Evolutionary conservation across 2,797 vertebrate species (phyloP), one percentile per base, ranked within the genome.

Genomic region (Megaceryle alcyon): DNA sequence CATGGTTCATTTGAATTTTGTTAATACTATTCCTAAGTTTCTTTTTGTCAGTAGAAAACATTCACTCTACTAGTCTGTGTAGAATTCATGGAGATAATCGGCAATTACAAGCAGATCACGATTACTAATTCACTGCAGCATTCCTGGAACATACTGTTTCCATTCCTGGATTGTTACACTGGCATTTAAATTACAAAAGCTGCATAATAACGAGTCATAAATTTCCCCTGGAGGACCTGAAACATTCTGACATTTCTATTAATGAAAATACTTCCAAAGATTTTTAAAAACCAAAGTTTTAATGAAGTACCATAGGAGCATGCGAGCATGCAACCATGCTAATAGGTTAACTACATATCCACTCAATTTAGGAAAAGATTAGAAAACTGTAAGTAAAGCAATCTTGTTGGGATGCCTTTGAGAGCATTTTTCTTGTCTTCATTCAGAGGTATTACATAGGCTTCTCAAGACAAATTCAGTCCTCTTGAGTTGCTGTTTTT

Each of bases 81-180:
- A 61, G 37, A 94, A 86, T 78, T 94, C 61, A 51, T 43, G 35
- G 54, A 18, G 31, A 65, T 90, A 83, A 93, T 86, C 39, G n/a
- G 85, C 85, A 92, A 76, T 94, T 96, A 76, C 80, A 94, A 86
- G 87, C 44, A 88, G 82, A 84, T 96, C 73, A 64, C 5, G 3
- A 70, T 95, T 94, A 70, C 53, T 91, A 70, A 92, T 94, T 88
- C 77, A 84, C 86, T 78, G 61, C 70, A 66, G 61, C 88, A 49
- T 84, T 92, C 82, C 35, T 92, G 73, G 82, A 94, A 95, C 51
- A 66, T 44, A 44, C 43, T 81, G 68, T 89, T 94, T 96, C 92
- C 85, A 82, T 94, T 95, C 59, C 82, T 91, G 91, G 66, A 90
- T 95, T 94, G 81, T 96, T 95, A 66, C 28, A 28, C 21, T 86